phyloP scores from a whole-genome alignment of 2,888 invertebrate species.

The Chymomyza caudatula region DNA sequence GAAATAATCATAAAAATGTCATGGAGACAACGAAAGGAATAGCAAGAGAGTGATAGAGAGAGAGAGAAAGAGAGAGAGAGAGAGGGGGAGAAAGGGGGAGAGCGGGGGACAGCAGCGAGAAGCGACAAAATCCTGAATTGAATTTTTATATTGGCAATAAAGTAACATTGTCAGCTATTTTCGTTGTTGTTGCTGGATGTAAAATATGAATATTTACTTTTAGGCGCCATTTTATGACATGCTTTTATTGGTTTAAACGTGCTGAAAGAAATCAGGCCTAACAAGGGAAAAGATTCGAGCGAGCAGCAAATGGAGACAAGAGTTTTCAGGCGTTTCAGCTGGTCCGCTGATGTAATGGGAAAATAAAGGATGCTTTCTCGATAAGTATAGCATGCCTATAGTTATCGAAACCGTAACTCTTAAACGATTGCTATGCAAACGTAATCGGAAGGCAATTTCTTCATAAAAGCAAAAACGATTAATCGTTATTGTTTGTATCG shows the following conservation, averaged over 20 bases:
- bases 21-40: slow-evolving; percentile 30
- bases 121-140: slow-evolving; percentile 73
- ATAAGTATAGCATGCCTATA: too few relatives aligned
- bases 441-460: too few relatives aligned
- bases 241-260: slow-evolving; percentile 13
- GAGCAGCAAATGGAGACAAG: neutral
- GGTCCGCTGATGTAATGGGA: too few relatives aligned
- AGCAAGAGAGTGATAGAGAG: neutral
- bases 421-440: too few relatives aligned
- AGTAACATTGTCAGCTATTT: slow-evolving; percentile 63
- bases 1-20: slow-evolving; percentile 76
- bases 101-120: neutral
- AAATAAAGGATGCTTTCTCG: too few relatives aligned
- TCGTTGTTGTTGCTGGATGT: slow-evolving; percentile 11
- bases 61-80: neutral
- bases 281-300: slow-evolving; percentile 3
- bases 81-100: neutral
- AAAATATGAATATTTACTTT: slow-evolving; percentile 58
- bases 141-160: slow-evolving; percentile 76
- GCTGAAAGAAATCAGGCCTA: slow-evolving; percentile 10
- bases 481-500: too few relatives aligned
- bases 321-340: neutral
- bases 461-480: too few relatives aligned
- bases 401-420: too few relatives aligned
- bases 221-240: slow-evolving; percentile 25